Evolutionary conservation across 2,888 invertebrate species (phyloP), one percentile per base, ranked within the genome.

Genomic region (Bellardia bayeri): DNA sequence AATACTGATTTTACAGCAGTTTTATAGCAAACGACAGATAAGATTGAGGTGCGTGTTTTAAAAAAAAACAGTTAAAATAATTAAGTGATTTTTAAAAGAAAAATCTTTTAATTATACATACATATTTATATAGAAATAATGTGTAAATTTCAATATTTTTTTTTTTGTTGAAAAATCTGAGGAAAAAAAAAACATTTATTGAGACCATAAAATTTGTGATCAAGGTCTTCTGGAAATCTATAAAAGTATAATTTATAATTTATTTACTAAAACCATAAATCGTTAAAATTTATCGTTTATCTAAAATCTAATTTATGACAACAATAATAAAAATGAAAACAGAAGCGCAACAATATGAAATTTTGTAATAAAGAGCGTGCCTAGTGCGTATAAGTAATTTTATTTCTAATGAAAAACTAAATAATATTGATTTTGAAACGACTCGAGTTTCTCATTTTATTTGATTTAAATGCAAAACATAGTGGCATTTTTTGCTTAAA

Each of bases 251-350:
- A 56, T 51, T 69, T 51, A 16, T 54, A 69, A 14, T 76, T 69
- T 76, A 61, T 54, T 69, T 54, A 68, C 30, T 40, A 45, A 63
- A 76, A 61, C 58, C 69, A 69, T 82, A 82, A 82, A 82, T 69
- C 51, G 61, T 51, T 74, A 69, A 69, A 71, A 61, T 68, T 68
- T 56, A 75, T 75, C 61, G 16, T 40, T 23, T 68, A 61, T 75
- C 51, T 13, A 68, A 49, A 75, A 75, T 45, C 42, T 40, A 16
- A 63, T 64, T 72, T 64, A 64, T 42, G 54, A 16, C 14, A 42
- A 54, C 2, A 64, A 33, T 23, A 54, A 54, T 6, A 13, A 42
- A 30, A 49, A 37, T n/a, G 0, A n/a, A n/a, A 61, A 54, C n/a
- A n/a, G 13, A 80, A 40, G 30, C 13, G 49, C 23, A 8, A 51